Evolutionary conservation across 1,140 invertebrate genomes (phyloP).

Genomic region (Euura saliciscinereae): DNA sequence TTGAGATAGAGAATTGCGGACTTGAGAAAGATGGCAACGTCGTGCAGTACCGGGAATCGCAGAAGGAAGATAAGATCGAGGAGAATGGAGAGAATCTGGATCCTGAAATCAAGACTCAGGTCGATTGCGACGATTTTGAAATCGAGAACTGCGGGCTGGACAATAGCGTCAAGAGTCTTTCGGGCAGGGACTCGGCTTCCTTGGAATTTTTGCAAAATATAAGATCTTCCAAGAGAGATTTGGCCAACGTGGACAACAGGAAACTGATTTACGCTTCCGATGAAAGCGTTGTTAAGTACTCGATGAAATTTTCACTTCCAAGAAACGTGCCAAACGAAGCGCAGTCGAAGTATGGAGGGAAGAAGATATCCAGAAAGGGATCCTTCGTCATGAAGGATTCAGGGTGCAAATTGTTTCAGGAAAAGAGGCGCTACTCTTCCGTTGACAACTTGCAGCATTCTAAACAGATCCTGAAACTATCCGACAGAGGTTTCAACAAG

Average conservation of each 20-base stretch:
- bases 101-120: neutral
- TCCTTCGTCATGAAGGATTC: slow-evolving; percentile 39
- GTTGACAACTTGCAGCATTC: slow-evolving; percentile 52
- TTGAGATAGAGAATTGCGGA: slow-evolving; percentile 44
- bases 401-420: slow-evolving; percentile 22
- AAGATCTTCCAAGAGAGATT: neutral
- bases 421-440: slow-evolving; percentile 49
- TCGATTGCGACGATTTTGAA: slow-evolving; percentile 30
- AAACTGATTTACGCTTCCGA: neutral
- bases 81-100: slow-evolving; percentile 6
- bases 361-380: slow-evolving; percentile 33
- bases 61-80: neutral
- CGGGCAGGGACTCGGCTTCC: neutral
- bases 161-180: neutral
- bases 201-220: neutral
- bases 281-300: neutral
- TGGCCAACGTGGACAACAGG: neutral
- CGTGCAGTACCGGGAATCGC: slow-evolving; percentile 3
- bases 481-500: slow-evolving; percentile 35
- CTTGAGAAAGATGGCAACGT: slow-evolving; percentile 11
- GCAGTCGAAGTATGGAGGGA: neutral
- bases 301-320: neutral
- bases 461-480: slow-evolving; percentile 32
- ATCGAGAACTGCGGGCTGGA: slow-evolving; percentile 33
- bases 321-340: neutral